Conservation (phyloP, 2,797 vertebrate genomes). For the Sardinella longiceps region DNA sequence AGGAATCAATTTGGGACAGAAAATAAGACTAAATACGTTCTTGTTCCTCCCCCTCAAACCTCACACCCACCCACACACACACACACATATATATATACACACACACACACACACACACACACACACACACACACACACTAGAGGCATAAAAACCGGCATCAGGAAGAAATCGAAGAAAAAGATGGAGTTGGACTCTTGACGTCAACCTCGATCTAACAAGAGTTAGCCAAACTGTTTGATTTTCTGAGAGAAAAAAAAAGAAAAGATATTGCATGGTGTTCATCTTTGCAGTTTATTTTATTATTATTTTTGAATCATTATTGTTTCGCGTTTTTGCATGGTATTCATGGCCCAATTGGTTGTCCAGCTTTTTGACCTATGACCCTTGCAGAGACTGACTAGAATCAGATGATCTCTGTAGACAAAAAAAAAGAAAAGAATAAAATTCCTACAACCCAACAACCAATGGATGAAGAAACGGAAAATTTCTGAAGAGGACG, state of each 20-base stretch:
- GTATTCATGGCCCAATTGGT: conserved; percentile 73
- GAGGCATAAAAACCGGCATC: conserved; percentile 18
- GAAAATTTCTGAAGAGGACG: conserved; percentile 28
- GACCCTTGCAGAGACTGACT: conserved; percentile 67
- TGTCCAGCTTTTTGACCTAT: conserved; percentile 77
- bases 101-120: background rate
- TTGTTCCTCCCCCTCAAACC: background rate
- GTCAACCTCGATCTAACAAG: background rate
- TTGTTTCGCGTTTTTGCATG: conserved; percentile 77
- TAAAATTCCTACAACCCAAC: conserved; percentile 40
- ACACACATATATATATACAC: no score
- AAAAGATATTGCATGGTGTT: conserved; percentile 79
- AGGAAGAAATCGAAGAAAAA: conserved; percentile 49
- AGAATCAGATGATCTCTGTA: conserved; percentile 69
- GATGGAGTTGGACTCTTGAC: conserved; percentile 49
- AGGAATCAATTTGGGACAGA: conserved; percentile 18
- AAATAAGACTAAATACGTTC: conserved; percentile 26
- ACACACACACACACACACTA: background rate
- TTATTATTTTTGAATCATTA: conserved; percentile 48
- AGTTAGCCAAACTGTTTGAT: conserved; percentile 19
- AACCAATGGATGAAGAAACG: background rate
- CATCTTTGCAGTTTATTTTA: conserved; percentile 54
- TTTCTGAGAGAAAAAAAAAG: conserved; percentile 1
- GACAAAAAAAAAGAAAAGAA: background rate
- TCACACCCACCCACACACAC: background rate